These are phyloP conservation scores for Hirudinaria manillensis DNA, from an alignment of 2,888 invertebrate genomes.

Conservation along the genomic window DNA sequence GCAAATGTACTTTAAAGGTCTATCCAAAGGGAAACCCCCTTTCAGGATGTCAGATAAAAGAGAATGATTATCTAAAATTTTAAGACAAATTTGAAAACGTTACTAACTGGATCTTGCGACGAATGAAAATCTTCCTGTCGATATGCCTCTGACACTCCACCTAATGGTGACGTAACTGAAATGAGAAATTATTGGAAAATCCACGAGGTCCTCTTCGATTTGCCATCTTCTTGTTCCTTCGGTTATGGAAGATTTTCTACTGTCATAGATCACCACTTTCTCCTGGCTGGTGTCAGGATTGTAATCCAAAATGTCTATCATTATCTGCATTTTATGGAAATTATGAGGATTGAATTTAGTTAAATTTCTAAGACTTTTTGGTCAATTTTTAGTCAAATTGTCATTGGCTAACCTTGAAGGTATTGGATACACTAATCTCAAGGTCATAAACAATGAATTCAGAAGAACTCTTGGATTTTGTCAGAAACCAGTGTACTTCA, in stretches of 20 bases:
- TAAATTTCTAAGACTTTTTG: neutral
- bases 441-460: slow-evolving; percentile 18
- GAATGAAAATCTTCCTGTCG: slow-evolving; percentile 50
- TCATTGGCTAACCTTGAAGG: slow-evolving; percentile 23
- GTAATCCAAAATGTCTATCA: slow-evolving; percentile 50
- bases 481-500: slow-evolving; percentile 30
- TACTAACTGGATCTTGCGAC: slow-evolving; percentile 48
- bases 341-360: neutral
- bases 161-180: slow-evolving; percentile 48
- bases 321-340: slow-evolving; percentile 36
- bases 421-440: slow-evolving; percentile 21
- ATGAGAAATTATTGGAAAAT: slow-evolving; percentile 82
- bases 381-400: neutral
- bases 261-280: slow-evolving; percentile 47
- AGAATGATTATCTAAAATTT: too few relatives aligned
- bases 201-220: slow-evolving; percentile 69
- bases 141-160: slow-evolving; percentile 44
- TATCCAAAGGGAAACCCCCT: too few relatives aligned
- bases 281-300: slow-evolving; percentile 48
- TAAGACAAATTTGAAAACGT: neutral
- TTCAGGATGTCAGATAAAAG: too few relatives aligned
- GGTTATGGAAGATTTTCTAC: slow-evolving; percentile 21
- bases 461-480: neutral
- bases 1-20: too few relatives aligned
- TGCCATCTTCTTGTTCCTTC: slow-evolving; percentile 34